These are phyloP conservation scores for Axea sp. DNA, from an alignment of 2,888 invertebrate genomes.

Conservation along the genomic window DNA sequence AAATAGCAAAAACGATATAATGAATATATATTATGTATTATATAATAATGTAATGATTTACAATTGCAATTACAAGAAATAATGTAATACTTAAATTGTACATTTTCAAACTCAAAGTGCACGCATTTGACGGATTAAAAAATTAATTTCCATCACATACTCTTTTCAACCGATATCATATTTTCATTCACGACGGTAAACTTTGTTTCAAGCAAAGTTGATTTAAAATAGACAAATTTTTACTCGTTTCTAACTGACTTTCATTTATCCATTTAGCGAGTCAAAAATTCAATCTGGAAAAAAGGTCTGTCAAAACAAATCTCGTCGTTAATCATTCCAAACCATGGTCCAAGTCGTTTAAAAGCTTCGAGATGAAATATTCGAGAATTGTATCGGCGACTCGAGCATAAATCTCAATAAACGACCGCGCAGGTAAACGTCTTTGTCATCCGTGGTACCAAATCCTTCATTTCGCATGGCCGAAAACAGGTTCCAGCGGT, in stretches of 20 bases:
- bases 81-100: too few species aligned
- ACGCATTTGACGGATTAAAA: too few species aligned
- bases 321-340: constrained; percentile 21
- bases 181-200: too few species aligned
- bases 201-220: too few species aligned
- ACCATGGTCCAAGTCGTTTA: constrained; percentile 13
- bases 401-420: constrained; percentile 44
- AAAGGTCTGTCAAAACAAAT: constrained; percentile 22
- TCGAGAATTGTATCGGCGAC: constrained; percentile 10
- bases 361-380: constrained; percentile 30
- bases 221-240: background rate
- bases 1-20: too few species aligned
- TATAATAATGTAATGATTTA: too few species aligned
- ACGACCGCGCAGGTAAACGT: constrained; percentile 27
- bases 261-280: constrained; percentile 13
- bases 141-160: too few species aligned
- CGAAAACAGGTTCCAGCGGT: constrained; percentile 49
- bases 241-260: constrained; percentile 18
- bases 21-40: too few species aligned
- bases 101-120: too few species aligned
- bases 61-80: too few species aligned
- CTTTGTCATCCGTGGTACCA: constrained; percentile 48
- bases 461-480: constrained; percentile 38
- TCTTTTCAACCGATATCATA: too few species aligned
- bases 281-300: background rate